Conservation (phyloP, 2,113 vertebrate genomes). For the Cariama cristata region DNA sequence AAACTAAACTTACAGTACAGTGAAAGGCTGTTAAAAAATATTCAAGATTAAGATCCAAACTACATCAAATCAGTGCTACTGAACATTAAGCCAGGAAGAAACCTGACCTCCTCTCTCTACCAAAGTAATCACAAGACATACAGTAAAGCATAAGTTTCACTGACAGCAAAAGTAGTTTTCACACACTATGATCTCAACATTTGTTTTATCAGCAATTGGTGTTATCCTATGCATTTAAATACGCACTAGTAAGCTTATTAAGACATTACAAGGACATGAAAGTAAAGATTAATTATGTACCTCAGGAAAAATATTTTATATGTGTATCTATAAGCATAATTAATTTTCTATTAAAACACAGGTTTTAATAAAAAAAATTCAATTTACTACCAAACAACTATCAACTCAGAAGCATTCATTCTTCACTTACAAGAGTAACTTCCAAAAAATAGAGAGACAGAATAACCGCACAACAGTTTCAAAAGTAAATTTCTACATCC, state of each 20-base stretch:
- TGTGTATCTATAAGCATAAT: background rate
- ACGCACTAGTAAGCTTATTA: background rate
- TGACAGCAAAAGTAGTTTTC: background rate
- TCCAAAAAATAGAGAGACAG: background rate
- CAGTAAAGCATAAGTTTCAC: background rate
- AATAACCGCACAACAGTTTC: background rate
- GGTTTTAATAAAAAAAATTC: background rate
- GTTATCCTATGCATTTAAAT: background rate
- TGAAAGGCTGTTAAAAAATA: background rate
- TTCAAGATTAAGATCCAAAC: background rate
- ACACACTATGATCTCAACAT: background rate
- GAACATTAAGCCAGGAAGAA: background rate
- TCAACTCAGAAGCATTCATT: background rate
- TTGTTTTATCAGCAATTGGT: background rate
- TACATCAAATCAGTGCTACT: background rate
- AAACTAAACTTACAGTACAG: background rate
- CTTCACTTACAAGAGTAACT: background rate
- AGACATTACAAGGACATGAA: background rate
- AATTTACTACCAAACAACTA: background rate
- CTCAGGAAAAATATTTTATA: background rate
- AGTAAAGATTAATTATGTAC: background rate
- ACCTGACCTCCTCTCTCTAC: background rate
- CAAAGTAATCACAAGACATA: background rate
- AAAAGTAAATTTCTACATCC: background rate
- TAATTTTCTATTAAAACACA: background rate